Evolutionary conservation across 2,888 invertebrate species (phyloP), one percentile per base, ranked within the genome.

Genomic region (Tipula unca): DNA sequence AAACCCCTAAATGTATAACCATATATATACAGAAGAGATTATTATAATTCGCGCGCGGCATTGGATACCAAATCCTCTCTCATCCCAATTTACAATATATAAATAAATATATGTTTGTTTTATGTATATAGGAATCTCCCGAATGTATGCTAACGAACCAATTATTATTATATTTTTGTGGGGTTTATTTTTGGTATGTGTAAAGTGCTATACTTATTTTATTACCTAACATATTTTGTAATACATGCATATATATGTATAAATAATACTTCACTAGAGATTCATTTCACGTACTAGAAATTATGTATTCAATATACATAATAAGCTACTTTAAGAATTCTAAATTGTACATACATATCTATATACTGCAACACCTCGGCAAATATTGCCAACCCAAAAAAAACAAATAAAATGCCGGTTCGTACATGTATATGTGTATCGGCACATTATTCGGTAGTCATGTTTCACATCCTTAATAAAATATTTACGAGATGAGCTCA

Each of bases 351-450:
- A 42, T 48, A 48, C n/a, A 48, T 48, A n/a, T 69, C 10, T 20
- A 69, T 69, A 69, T 69, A 69, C 69, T 69, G 69, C 69, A 69
- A 25, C 69, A 69, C 69, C 69, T 69, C 69, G 69, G 69, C 69
- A 69, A 69, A 69, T 69, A 69, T 69, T 69, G 25, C 69, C 25
- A 69, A 69, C 69, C 69, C 25, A 69, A 69, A 69, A 69, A 69
- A 69, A 25, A 8, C 6, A 69, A 25, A 69, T 69, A 69, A 69
- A 69, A 69, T 69, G 69, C 69, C 69, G 69, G 69, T 13, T 69
- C 42, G 48, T 17, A 39, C 39, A 69, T 69, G 69, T 69, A 25
- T 69, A 1, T 69, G 20, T 69, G 69, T 69, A 25, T 25, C 69
- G 69, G 69, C 69, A 69, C 69, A 69, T 69, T 69, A 69, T 69